These are phyloP conservation scores for Potamarius usumacintae DNA, from an alignment of 2,113 vertebrate species.

Conservation along the genomic window DNA sequence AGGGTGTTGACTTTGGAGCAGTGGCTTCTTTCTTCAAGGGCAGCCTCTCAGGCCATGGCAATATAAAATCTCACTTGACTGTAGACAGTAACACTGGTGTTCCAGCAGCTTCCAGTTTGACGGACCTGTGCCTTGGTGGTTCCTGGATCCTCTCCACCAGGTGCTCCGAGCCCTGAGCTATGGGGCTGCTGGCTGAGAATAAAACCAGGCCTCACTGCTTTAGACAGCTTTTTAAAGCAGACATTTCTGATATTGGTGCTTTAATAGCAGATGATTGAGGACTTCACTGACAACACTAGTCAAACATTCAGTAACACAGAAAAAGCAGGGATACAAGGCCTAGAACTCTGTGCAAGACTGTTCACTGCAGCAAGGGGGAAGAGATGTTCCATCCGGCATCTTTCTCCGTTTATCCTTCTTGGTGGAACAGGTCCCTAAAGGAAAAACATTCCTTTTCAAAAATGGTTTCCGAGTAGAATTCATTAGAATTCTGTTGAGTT, in stretches of 20 bases:
- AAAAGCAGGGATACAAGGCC: not conserved
- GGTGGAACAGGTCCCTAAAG: not conserved
- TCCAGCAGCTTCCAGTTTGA: too few species aligned
- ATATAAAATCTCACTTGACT: too few species aligned
- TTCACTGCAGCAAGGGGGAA: not conserved
- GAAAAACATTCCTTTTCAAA: not conserved
- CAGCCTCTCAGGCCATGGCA: too few species aligned
- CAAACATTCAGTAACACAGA: slow-evolving; percentile 9
- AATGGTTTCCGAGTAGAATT: not conserved
- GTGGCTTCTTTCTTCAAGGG: too few species aligned
- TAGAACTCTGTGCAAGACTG: not conserved
- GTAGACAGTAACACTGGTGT: too few species aligned
- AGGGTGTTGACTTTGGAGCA: too few species aligned
- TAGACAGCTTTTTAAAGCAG: not conserved
- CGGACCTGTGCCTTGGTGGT: too few species aligned
- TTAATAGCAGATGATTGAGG: slow-evolving; percentile 17
- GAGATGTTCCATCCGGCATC: not conserved
- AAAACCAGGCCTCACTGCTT: slow-evolving; percentile 25
- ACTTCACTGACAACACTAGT: slow-evolving; percentile 1
- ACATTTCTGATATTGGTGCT: not conserved
- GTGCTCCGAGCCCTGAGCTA: not conserved
- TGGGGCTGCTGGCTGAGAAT: slow-evolving; percentile 1
- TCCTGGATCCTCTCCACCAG: not conserved
- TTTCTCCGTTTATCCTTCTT: not conserved
- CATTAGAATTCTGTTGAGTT: not conserved